Percentiles rank a stretch among this genome's conserved stretches.
Conservation (phyloP, 2,797 vertebrate species). For the Coracias cyanogaster region DNA sequence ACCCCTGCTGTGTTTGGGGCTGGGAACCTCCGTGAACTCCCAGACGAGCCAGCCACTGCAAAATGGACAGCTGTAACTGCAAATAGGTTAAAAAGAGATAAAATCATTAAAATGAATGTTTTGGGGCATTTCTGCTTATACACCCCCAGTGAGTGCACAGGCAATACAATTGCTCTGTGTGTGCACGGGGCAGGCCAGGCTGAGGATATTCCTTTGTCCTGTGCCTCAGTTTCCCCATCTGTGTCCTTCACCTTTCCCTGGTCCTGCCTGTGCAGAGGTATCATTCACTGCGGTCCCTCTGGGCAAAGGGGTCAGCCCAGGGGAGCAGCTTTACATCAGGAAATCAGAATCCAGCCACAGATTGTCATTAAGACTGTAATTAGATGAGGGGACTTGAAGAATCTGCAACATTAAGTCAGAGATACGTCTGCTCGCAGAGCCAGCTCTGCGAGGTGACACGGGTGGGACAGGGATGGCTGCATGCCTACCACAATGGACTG, state of each 20-base stretch:
- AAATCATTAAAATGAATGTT: fast-evolving
- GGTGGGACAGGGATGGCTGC: fast-evolving
- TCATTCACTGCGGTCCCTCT: fast-evolving
- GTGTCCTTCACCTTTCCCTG: fast-evolving
- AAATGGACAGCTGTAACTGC: fast-evolving
- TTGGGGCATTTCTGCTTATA: not conserved
- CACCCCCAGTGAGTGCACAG: fast-evolving
- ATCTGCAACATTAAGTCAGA: not conserved
- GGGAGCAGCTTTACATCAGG: not conserved
- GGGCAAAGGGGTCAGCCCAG: not conserved
- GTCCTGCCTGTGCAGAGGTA: fast-evolving
- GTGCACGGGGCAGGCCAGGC: not conserved
- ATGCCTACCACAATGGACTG: fast-evolving
- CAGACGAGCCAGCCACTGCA: fast-evolving
- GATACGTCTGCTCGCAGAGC: not conserved
- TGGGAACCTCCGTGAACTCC: not conserved
- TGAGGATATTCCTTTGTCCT: not conserved
- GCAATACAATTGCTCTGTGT: not conserved
- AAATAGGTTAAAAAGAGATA: not conserved
- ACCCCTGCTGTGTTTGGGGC: not conserved
- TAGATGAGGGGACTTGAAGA: not conserved
- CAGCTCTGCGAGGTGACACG: fast-evolving
- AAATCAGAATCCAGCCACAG: not conserved
- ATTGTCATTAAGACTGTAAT: fast-evolving
- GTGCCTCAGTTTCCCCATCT: conserved; percentile 8